These are phyloP conservation scores for Centrocercus urophasianus DNA, from an alignment of 2,113 vertebrate species.

Conservation along the genomic window DNA sequence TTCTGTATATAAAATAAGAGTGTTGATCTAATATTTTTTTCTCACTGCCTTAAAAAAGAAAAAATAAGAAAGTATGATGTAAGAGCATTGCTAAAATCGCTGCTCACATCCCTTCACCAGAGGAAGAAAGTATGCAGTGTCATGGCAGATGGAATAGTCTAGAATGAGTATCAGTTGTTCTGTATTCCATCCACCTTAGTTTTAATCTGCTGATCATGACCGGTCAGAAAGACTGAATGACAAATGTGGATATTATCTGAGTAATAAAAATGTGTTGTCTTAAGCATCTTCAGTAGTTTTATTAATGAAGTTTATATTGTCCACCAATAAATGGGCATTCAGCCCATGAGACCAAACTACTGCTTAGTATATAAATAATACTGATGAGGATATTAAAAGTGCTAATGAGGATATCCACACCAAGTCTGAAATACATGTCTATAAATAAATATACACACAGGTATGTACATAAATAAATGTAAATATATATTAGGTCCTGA, in stretches of 20 bases:
- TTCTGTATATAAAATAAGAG: neutral
- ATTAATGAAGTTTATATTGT: neutral
- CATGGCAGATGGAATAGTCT: neutral
- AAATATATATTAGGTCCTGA: neutral
- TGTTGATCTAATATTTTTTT: neutral
- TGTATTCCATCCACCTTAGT: neutral
- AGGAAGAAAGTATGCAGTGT: neutral
- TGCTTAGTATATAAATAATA: neutral
- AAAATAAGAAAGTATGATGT: rapidly evolving
- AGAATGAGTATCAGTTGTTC: neutral
- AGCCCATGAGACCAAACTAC: neutral
- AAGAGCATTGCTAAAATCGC: neutral
- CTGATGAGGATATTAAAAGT: neutral
- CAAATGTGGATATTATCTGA: neutral
- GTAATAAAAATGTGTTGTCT: neutral
- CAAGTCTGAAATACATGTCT: neutral
- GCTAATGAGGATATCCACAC: neutral
- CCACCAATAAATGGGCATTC: neutral
- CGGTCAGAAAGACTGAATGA: neutral
- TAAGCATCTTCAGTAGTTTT: neutral
- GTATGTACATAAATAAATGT: neutral
- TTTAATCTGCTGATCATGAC: neutral
- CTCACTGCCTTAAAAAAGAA: neutral
- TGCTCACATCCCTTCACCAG: neutral
- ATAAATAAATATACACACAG: neutral